A percentile compares a stretch with the other conserved stretches of the same genome.
These are phyloP conservation scores for Arctopsyche grandis DNA, from an alignment of 1,140 invertebrate species.

Conservation along the genomic window DNA sequence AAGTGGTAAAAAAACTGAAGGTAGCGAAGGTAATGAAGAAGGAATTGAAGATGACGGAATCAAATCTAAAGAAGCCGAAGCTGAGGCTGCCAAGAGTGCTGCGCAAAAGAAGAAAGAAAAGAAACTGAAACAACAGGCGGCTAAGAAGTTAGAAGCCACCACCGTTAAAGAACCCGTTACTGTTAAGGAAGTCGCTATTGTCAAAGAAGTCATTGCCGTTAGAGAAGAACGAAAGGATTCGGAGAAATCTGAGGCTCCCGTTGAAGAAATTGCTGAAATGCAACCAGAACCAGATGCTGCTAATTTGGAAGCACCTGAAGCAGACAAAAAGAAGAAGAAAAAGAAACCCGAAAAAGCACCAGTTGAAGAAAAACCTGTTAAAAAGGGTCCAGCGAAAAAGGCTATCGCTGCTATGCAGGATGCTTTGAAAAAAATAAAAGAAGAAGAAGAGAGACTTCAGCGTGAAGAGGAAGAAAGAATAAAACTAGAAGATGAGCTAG, in stretches of 20 bases:
- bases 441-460: conserved; percentile 85
- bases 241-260: neutral
- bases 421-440: conserved; percentile 85
- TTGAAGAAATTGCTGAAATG: conserved; percentile 51
- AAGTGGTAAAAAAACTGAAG: conserved; percentile 57
- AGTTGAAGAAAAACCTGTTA: conserved; percentile 62
- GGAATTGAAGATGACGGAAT: conserved; percentile 62
- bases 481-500: conserved; percentile 78
- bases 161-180: neutral
- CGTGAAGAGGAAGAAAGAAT: conserved; percentile 85
- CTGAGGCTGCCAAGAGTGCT: conserved; percentile 78
- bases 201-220: conserved; percentile 59
- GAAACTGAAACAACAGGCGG: conserved; percentile 77
- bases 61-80: conserved; percentile 65
- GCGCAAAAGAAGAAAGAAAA: conserved; percentile 90
- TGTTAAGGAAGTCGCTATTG: neutral
- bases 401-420: conserved; percentile 90
- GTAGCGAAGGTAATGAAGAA: conserved; percentile 65
- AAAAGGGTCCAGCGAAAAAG: conserved; percentile 79
- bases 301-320: conserved; percentile 60
- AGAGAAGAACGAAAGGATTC: conserved; percentile 7
- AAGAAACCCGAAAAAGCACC: conserved; percentile 65
- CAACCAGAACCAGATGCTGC: conserved; percentile 58
- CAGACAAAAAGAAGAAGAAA: conserved; percentile 67
- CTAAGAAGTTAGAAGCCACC: conserved; percentile 70